A percentile compares a stretch with the other conserved stretches of the same genome.
These are phyloP conservation scores for Sylvilagus floridanus DNA, from an alignment of 2,797 vertebrate species.

Conservation along the genomic window DNA sequence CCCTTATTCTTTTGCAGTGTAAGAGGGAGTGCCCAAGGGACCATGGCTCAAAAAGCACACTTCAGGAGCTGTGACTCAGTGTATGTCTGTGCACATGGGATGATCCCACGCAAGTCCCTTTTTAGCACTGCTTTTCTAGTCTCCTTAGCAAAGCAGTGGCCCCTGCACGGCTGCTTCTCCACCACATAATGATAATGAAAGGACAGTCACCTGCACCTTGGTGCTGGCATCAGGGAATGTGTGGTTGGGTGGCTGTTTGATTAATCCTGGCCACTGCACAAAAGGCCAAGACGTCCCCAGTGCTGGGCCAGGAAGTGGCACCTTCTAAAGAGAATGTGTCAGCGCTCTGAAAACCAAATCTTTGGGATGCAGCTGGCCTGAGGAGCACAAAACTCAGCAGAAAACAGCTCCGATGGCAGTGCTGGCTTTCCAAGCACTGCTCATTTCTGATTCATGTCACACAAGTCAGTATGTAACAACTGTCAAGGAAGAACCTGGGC, in stretches of 20 bases:
- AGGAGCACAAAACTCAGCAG: neutral
- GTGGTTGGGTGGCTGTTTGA: neutral
- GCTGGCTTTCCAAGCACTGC: neutral
- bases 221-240: neutral
- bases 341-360: neutral
- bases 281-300: neutral
- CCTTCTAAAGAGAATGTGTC: neutral
- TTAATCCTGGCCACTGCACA: neutral
- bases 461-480: neutral
- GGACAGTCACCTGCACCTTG: neutral
- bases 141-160: neutral
- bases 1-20: neutral
- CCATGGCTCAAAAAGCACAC: neutral
- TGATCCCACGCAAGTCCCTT: fast-evolving
- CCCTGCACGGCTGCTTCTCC: neutral
- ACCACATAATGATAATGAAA: neutral
- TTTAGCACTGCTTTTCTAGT: neutral
- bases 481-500: neutral
- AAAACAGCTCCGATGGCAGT: neutral
- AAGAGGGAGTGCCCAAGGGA: neutral
- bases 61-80: neutral
- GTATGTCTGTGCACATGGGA: fast-evolving
- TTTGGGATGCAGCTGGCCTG: neutral
- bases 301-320: neutral
- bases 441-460: conserved; percentile 49